Evolutionary conservation across 2,113 vertebrate genomes (phyloP), one percentile per base, ranked within the genome.

Genomic region (Gallinago jamesoni): DNA sequence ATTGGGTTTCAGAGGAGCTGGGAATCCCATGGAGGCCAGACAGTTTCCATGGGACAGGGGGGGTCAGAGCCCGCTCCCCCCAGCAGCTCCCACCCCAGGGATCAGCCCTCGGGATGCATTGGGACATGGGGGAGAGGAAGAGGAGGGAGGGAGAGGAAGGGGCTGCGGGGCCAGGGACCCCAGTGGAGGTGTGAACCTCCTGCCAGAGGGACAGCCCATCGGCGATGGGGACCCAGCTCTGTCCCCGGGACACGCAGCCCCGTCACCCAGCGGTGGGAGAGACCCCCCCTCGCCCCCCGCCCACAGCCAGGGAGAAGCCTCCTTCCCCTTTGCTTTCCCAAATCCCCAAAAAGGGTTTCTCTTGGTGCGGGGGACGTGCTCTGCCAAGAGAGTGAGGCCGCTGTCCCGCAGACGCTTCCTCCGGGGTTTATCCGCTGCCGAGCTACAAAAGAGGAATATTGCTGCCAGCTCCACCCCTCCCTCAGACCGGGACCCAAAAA

Each of bases 181-280:
- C 75, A 7, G 52, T 0, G 0, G n/a, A 64, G 47, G 9, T 28
- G 50, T 1, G 35, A 56, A 28, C n/a, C 7, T 60, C 43, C 27
- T 0, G 0, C 43, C 0, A 0, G 37, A 50, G 48, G 84, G 64
- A 57, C 25, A 22, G 63, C 53, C 70, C 66, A 2, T 5, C 0
- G 1, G 55, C 2, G 62, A 22, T 13, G 78, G 69, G 52, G 37
- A 67, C 57, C 7, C 66, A 9, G 56, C 64, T 56, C 64, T 56
- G 73, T 35, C 57, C 53, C 14, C 0, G 4, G 47, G 62, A 67
- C 55, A 19, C 4, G 0, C n/a, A 33, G 55, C 39, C 55, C 70
- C 18, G 3, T 52, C 59, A 28, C 68, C 39, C 5, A 1, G 45
- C 0, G 0, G 12, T 23, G 56, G 47, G 59, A 64, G 16, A 64